A percentile compares a stretch with the other conserved stretches of the same genome.
phyloP scores from a whole-genome alignment of 2,888 invertebrate species.

The Cataglyphis cursor region DNA sequence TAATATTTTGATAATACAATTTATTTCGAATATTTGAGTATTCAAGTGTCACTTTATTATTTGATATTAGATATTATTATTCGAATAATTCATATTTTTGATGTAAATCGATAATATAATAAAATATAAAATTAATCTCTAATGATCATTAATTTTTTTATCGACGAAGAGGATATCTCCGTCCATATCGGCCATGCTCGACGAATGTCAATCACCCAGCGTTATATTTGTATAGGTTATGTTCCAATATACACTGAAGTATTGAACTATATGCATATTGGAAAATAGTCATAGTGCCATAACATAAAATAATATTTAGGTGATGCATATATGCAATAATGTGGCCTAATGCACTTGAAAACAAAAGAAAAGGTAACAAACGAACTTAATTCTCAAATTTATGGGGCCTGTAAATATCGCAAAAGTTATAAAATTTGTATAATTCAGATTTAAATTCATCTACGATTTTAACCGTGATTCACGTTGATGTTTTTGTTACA shows the following conservation, averaged over 20 bases:
- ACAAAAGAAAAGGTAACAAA: neutral
- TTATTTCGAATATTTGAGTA: neutral
- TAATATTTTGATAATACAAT: no score
- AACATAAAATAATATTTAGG: neutral
- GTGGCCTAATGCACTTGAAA: neutral
- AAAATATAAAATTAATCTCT: neutral
- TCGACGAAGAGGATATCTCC: neutral
- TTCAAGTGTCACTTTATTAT: neutral
- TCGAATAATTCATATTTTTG: neutral
- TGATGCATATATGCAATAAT: neutral
- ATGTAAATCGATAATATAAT: neutral
- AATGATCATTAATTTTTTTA: neutral
- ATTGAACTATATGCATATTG: neutral
- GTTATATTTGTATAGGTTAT: neutral
- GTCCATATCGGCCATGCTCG: neutral
- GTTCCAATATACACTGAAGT: neutral
- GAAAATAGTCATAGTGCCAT: neutral
- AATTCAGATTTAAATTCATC: neutral
- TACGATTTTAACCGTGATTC: neutral
- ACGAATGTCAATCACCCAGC: neutral
- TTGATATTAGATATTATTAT: neutral
- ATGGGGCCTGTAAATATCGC: neutral
- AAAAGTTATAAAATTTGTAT: neutral
- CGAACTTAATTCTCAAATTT: no score
- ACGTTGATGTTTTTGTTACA: neutral